phyloP scores from a whole-genome alignment of 2,888 invertebrate genomes.

The Julus scanicus region DNA sequence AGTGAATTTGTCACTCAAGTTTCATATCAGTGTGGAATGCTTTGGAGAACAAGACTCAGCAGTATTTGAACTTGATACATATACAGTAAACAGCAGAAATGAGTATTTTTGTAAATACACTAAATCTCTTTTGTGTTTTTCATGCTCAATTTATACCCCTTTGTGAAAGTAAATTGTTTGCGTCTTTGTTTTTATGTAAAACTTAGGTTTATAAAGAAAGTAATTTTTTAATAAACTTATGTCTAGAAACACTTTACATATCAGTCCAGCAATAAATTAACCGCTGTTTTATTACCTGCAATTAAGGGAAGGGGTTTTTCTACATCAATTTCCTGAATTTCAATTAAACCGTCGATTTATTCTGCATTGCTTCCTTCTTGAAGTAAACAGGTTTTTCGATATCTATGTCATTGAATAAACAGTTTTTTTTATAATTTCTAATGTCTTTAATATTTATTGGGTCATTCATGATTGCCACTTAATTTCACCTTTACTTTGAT shows the following conservation, averaged over 20 bases:
- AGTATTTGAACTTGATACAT: not conserved
- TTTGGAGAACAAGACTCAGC: not conserved
- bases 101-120: not conserved
- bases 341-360: slow-evolving; percentile 6
- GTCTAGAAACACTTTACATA: not conserved
- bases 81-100: not conserved
- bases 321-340: slow-evolving; percentile 26
- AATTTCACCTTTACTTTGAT: not conserved
- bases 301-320: slow-evolving; percentile 5
- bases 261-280: not conserved
- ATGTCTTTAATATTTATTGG: not conserved
- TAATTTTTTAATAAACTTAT: not conserved
- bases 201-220: not conserved
- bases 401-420: slow-evolving; percentile 22
- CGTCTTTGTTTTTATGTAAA: not conserved
- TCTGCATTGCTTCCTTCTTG: not conserved
- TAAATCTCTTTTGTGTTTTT: not conserved
- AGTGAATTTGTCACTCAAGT: no score
- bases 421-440: slow-evolving; percentile 10
- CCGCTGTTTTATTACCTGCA: slow-evolving; percentile 6
- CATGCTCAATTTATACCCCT: not conserved
- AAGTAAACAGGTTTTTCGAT: not conserved
- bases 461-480: not conserved
- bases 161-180: not conserved
- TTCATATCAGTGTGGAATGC: no score